A percentile compares a stretch with the other conserved stretches of the same genome.
Evolutionary conservation across 2,888 invertebrate species (phyloP).

Genomic region (Chironomus tentans): DNA sequence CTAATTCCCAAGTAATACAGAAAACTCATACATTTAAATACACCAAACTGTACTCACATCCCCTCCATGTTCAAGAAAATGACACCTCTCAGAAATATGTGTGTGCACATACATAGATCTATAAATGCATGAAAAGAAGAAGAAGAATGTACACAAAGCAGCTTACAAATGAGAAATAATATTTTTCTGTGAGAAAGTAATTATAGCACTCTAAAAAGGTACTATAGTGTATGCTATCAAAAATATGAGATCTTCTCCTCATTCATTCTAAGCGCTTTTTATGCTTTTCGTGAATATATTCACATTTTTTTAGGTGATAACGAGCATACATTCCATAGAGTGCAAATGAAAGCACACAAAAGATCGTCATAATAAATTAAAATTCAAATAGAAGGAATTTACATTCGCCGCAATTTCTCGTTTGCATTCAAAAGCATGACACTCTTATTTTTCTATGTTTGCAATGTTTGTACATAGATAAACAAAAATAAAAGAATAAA

Average conservation of each 20-base stretch:
- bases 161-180: background rate
- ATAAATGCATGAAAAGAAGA: background rate
- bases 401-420: constrained; percentile 5
- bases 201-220: constrained; percentile 5
- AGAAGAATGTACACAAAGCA: background rate
- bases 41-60: too few species aligned
- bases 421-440: constrained; percentile 7
- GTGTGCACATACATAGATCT: background rate
- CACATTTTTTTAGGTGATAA: background rate
- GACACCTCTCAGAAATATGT: too few species aligned
- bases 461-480: background rate
- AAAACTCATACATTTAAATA: too few species aligned
- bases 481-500: background rate
- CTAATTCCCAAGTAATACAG: too few species aligned
- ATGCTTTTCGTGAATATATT: background rate
- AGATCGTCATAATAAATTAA: constrained; percentile 12
- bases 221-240: background rate
- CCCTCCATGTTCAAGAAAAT: too few species aligned
- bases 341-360: background rate
- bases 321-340: background rate
- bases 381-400: constrained; percentile 10
- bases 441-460: too few species aligned
- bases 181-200: constrained; percentile 3
- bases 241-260: background rate
- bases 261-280: background rate